phyloP scores from a whole-genome alignment of 2,888 invertebrate genomes.

The Flabesymbios commensalis region DNA sequence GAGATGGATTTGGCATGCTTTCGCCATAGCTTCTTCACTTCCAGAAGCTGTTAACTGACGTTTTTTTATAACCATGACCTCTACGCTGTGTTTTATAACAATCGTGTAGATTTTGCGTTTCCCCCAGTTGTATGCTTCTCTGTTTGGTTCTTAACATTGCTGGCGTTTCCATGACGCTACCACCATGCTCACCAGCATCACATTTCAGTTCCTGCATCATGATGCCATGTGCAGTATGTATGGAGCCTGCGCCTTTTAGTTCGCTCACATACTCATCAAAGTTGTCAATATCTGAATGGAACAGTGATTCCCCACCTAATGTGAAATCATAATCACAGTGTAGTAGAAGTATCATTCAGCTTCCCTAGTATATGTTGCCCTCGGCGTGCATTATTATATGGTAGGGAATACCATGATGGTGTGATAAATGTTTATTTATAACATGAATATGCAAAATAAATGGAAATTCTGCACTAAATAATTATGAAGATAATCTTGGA shows the following conservation, averaged over 20 bases:
- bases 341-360: too few species aligned
- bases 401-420: too few species aligned
- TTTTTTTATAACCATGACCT: neutral
- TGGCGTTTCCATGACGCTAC: neutral
- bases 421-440: too few species aligned
- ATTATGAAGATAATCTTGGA: too few species aligned
- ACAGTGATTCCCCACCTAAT: neutral
- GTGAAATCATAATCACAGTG: too few species aligned
- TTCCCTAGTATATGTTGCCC: too few species aligned
- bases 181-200: neutral
- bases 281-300: constrained; percentile 5
- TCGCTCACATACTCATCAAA: neutral
- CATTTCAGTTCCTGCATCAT: constrained; percentile 36
- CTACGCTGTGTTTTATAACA: constrained; percentile 3
- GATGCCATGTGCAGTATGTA: constrained; percentile 37
- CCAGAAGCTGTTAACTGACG: neutral
- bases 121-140: neutral
- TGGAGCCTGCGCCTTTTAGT: constrained; percentile 23
- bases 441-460: too few species aligned
- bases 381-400: too few species aligned
- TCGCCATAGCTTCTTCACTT: neutral
- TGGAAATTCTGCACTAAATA: too few species aligned
- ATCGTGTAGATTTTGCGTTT: neutral
- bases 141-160: neutral
- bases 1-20: neutral